Evolutionary conservation across 2,113 vertebrate genomes (phyloP).

Genomic region (Danionella cerebrum): DNA sequence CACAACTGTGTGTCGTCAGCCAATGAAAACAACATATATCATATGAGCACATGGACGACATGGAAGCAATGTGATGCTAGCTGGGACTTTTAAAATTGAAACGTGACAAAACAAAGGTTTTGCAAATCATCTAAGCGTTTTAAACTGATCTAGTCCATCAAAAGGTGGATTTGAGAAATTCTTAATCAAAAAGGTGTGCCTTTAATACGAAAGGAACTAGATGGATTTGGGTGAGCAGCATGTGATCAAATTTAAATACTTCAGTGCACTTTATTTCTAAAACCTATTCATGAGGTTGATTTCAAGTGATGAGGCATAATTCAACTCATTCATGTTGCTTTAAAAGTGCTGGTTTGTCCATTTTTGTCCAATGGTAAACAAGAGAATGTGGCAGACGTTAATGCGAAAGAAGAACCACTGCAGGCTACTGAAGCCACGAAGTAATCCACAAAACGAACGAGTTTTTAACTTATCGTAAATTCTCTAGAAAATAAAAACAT

Average conservation of each 20-base stretch:
- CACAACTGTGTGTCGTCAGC: no score
- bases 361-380: not conserved
- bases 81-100: no score
- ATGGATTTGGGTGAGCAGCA: not conserved
- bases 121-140: no score
- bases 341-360: conserved; percentile 36
- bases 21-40: no score
- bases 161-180: not conserved
- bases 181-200: no score
- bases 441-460: not conserved
- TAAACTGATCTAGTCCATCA: no score
- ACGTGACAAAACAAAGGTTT: no score
- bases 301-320: conserved; percentile 29
- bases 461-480: no score
- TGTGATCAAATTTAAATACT: conserved; percentile 17
- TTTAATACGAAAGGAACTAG: no score
- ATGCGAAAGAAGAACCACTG: conserved; percentile 31
- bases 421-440: not conserved
- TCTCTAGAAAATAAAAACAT: conserved; percentile 6
- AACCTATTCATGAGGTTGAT: not conserved
- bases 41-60: no score
- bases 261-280: conserved; percentile 56
- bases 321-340: not conserved
- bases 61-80: no score
- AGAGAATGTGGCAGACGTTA: conserved; percentile 9